Percentiles rank a stretch among this genome's conserved stretches.
phyloP scores from a whole-genome alignment of 2,888 invertebrate genomes.

The Lagria hirta region DNA sequence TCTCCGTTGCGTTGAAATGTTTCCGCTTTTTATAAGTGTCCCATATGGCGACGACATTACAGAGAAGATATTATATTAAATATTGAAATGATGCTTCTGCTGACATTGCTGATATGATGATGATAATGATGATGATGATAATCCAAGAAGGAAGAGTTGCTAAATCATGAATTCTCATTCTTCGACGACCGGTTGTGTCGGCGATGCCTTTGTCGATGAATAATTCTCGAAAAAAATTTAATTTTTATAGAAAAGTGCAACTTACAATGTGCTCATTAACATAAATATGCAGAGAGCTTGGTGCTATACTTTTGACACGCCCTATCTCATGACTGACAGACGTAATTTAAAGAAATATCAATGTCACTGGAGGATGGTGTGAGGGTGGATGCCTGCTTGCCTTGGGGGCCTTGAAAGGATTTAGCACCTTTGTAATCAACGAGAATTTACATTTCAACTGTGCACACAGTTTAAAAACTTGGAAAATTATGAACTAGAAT shows the following conservation, averaged over 20 bases:
- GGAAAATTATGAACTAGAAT: too few relatives aligned
- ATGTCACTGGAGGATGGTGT: constrained; percentile 30
- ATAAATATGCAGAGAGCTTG: constrained; percentile 34
- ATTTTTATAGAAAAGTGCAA: constrained; percentile 17
- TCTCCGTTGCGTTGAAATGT: constrained; percentile 30
- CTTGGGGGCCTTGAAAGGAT: background rate
- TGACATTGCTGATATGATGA: constrained; percentile 3
- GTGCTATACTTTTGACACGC: constrained; percentile 37
- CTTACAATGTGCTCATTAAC: constrained; percentile 39
- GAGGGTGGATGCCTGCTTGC: constrained; percentile 22
- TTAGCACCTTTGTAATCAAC: too few relatives aligned
- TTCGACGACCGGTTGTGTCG: constrained; percentile 14
- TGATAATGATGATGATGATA: constrained; percentile 12
- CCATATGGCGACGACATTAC: constrained; percentile 3
- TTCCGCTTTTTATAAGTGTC: constrained; percentile 34
- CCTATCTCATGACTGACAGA: constrained; percentile 35
- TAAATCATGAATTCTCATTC: constrained; percentile 22
- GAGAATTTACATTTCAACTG: too few relatives aligned
- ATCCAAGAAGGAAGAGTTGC: too few relatives aligned
- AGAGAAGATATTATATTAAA: too few relatives aligned
- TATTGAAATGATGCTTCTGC: too few relatives aligned
- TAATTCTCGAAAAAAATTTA: too few relatives aligned
- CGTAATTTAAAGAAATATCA: constrained; percentile 39
- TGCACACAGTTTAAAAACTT: too few relatives aligned
- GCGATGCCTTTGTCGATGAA: constrained; percentile 12